Conservation (phyloP, 2,888 invertebrate genomes). For the Leptopterna dolabrata region DNA sequence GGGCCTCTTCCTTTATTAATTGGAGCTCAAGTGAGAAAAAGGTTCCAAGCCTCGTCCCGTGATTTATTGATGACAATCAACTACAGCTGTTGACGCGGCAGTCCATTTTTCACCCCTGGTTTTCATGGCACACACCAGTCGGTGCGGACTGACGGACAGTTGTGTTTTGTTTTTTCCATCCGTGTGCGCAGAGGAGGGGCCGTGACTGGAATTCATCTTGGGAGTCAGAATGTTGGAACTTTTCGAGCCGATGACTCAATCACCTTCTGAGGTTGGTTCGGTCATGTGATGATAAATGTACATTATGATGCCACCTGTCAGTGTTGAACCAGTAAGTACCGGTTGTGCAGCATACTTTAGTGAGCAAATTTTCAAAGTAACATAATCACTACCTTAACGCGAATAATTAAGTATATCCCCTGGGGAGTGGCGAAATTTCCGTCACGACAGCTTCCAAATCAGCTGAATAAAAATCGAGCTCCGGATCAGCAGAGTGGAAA, state of each 20-base stretch:
- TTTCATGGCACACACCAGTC: neutral
- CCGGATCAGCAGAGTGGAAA: too few species aligned
- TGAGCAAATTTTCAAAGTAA: too few species aligned
- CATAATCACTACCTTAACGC: too few species aligned
- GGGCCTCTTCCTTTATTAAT: constrained; percentile 50
- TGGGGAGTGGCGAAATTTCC: too few species aligned
- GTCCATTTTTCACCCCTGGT: constrained; percentile 42
- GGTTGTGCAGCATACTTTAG: too few species aligned
- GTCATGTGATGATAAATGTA: too few species aligned
- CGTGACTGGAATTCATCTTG: neutral
- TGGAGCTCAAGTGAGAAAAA: constrained; percentile 51
- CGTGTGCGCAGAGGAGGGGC: neutral
- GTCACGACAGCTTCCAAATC: too few species aligned
- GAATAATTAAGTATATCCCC: too few species aligned
- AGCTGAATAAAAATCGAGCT: too few species aligned
- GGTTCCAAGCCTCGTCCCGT: constrained; percentile 11
- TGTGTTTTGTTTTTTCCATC: too few species aligned
- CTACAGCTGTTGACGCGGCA: constrained; percentile 49
- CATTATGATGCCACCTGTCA: too few species aligned
- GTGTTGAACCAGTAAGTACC: too few species aligned
- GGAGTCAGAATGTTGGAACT: neutral
- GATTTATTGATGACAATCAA: constrained; percentile 52
- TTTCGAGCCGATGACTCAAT: neutral
- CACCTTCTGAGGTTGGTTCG: neutral
- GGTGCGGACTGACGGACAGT: neutral